phyloP scores from a whole-genome alignment of 2,797 vertebrate species.

The Psittacula echo region DNA sequence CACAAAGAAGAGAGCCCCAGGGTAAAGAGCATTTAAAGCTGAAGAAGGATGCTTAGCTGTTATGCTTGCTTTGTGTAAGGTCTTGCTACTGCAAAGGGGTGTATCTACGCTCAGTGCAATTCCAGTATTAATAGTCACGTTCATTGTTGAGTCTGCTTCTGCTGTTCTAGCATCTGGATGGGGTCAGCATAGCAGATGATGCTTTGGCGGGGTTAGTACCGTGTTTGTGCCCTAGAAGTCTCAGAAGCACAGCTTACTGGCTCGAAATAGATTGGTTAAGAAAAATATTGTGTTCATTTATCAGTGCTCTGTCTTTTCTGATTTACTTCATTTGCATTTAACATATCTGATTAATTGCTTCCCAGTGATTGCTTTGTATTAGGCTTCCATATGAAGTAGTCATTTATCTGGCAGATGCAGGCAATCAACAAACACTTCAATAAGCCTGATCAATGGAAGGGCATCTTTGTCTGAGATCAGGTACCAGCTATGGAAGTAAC shows the following conservation, averaged over 20 bases:
- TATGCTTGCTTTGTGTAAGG: neutral
- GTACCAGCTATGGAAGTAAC: neutral
- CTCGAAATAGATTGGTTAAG: neutral
- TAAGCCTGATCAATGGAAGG: neutral
- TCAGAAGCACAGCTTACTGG: neutral
- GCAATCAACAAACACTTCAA: neutral
- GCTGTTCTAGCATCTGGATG: neutral
- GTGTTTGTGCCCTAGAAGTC: neutral
- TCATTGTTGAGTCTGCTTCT: neutral
- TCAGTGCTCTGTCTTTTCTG: neutral
- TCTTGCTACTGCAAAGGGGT: neutral
- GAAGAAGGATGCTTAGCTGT: neutral
- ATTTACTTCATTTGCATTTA: neutral
- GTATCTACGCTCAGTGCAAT: neutral
- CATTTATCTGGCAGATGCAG: neutral
- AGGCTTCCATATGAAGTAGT: neutral
- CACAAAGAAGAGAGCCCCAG: neutral
- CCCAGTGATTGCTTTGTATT: neutral
- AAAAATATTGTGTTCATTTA: neutral
- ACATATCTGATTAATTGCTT: neutral
- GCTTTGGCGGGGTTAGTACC: neutral
- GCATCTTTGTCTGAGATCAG: neutral
- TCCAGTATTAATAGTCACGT: neutral
- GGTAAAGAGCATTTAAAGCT: neutral
- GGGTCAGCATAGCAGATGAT: neutral